These are phyloP conservation scores for Agonopterix heracliana DNA, from an alignment of 2,888 invertebrate genomes.

Conservation along the genomic window DNA sequence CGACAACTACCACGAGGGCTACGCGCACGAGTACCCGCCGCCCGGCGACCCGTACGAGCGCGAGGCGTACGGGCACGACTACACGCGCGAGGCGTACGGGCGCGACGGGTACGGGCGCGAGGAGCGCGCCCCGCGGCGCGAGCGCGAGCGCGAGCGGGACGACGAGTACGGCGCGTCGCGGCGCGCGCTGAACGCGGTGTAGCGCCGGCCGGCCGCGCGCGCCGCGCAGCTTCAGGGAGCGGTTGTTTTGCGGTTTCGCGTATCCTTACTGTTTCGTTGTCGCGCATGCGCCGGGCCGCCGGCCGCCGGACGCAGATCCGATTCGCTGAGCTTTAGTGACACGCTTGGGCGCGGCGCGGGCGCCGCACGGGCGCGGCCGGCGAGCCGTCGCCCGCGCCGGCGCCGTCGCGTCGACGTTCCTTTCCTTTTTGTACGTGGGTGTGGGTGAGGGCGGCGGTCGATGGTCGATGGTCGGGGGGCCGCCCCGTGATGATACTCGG, in stretches of 20 bases:
- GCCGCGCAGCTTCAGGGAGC: slow-evolving; percentile 18
- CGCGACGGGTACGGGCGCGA: slow-evolving; percentile 61
- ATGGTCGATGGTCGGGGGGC: slow-evolving; percentile 2
- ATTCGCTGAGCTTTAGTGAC: slow-evolving; percentile 43
- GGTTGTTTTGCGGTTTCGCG: slow-evolving; percentile 27
- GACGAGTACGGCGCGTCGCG: slow-evolving; percentile 78
- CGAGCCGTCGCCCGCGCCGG: slow-evolving; percentile 1
- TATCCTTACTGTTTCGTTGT: slow-evolving; percentile 24
- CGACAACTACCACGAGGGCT: slow-evolving; percentile 21
- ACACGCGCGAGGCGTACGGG: slow-evolving; percentile 69
- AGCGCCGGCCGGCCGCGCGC: slow-evolving; percentile 52
- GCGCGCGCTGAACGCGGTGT: slow-evolving; percentile 85
- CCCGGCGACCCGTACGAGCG: slow-evolving; percentile 48
- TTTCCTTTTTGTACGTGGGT: slow-evolving; percentile 11
- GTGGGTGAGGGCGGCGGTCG: slow-evolving; percentile 3
- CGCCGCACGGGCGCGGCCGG: slow-evolving; percentile 6
- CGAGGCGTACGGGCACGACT: slow-evolving; percentile 46
- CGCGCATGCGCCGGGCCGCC: slow-evolving; percentile 15
- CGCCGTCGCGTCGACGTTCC: slow-evolving; percentile 8
- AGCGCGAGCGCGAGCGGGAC: slow-evolving; percentile 34
- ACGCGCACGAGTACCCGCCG: slow-evolving; percentile 37
- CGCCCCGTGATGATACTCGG: slow-evolving; percentile 4
- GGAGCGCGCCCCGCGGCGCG: slow-evolving; percentile 69
- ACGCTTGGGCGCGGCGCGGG: slow-evolving; percentile 6
- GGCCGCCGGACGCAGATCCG: slow-evolving; percentile 32